phyloP scores from a whole-genome alignment of 2,113 vertebrate genomes.

The Lepus americanus region DNA sequence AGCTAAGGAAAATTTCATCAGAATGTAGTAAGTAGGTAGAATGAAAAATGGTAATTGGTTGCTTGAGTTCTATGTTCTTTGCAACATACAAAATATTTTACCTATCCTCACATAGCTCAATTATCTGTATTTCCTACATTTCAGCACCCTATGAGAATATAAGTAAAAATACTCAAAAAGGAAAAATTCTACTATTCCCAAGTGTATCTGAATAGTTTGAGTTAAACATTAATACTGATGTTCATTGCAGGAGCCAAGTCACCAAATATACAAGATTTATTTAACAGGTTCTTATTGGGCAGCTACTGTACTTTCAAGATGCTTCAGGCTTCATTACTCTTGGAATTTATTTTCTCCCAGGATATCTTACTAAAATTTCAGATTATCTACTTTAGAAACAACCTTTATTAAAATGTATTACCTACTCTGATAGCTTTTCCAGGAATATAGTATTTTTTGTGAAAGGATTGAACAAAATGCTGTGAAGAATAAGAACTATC shows the following conservation, averaged over 20 bases:
- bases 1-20: slow-evolving; percentile 14
- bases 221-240: not conserved
- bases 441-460: not conserved
- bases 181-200: slow-evolving; percentile 1
- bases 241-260: not conserved
- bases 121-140: not conserved
- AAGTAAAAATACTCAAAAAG: not conserved
- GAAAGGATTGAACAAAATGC: not conserved
- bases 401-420: not conserved
- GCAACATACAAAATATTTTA: not conserved
- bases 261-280: not conserved
- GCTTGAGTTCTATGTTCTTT: not conserved
- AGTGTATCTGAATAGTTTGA: slow-evolving; percentile 25
- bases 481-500: not conserved
- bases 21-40: not conserved
- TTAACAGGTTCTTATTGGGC: not conserved
- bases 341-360: not conserved
- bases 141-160: not conserved
- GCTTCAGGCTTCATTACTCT: not conserved
- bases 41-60: not conserved
- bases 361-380: not conserved
- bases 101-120: not conserved
- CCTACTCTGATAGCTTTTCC: not conserved
- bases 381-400: not conserved
- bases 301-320: not conserved